Conservation (phyloP, 2,113 vertebrate species). For the Zingel zingel region DNA sequence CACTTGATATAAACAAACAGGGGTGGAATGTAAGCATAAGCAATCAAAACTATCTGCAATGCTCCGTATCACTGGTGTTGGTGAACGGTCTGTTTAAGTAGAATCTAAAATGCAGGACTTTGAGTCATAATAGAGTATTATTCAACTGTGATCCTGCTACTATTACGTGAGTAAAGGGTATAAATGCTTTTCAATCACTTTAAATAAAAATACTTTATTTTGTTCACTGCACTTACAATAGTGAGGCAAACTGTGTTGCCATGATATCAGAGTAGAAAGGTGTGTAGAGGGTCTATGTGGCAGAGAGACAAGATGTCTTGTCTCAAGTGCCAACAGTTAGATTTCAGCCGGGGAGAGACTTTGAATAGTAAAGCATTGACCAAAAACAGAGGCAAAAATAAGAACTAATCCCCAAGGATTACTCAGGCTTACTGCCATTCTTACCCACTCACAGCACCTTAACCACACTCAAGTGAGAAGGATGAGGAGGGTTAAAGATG, state of each 20-base stretch:
- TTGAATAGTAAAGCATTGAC: constrained; percentile 73
- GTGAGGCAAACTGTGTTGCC: neutral
- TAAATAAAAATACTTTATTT: neutral
- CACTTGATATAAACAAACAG: neutral
- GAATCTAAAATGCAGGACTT: neutral
- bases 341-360: constrained; percentile 72
- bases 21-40: neutral
- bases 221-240: neutral
- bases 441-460: constrained; percentile 77
- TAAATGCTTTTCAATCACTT: neutral
- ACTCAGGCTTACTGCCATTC: constrained; percentile 76
- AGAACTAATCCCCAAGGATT: constrained; percentile 79
- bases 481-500: constrained; percentile 65
- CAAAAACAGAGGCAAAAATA: constrained; percentile 74
- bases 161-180: neutral
- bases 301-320: constrained; percentile 43
- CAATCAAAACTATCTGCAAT: neutral
- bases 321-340: constrained; percentile 52
- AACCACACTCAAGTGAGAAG: constrained; percentile 54
- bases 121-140: neutral
- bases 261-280: constrained; percentile 10
- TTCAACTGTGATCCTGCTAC: neutral
- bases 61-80: neutral
- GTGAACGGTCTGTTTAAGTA: neutral
- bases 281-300: constrained; percentile 55